Evolutionary conservation across 23 tunicate species (phyloP).

Genomic region (Botrylloides violaceus): DNA sequence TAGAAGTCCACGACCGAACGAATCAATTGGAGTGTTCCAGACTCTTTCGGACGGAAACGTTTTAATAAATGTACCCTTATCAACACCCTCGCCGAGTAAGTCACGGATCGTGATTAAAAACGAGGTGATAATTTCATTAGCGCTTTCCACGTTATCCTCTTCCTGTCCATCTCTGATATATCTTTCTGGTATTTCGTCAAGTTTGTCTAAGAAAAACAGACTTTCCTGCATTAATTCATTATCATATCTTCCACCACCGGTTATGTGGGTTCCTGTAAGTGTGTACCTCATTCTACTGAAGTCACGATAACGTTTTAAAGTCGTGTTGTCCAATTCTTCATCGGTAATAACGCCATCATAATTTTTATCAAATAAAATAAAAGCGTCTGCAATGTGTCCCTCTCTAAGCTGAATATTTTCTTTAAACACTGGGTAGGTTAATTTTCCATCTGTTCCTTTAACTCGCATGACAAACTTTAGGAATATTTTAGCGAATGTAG

Average conservation of each 20-base stretch:
- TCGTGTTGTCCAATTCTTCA: slow-evolving; percentile 28
- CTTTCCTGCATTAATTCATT: not conserved
- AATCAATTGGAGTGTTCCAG: too few relatives aligned
- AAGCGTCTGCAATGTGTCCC: slow-evolving; percentile 30
- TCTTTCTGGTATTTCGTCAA: slow-evolving; percentile 12
- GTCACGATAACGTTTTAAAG: slow-evolving; percentile 14
- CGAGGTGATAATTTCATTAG: too few relatives aligned
- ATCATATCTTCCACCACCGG: slow-evolving; percentile 16
- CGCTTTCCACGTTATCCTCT: not conserved
- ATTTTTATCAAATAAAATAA: slow-evolving; percentile 40
- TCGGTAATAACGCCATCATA: slow-evolving; percentile 42
- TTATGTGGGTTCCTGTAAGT: not conserved
- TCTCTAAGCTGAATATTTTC: slow-evolving; percentile 7
- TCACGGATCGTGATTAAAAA: too few relatives aligned
- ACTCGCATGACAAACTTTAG: slow-evolving; percentile 22
- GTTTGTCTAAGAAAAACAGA: not conserved
- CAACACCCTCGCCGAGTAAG: not conserved
- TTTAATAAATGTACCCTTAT: not conserved
- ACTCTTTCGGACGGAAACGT: not conserved
- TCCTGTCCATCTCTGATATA: not conserved
- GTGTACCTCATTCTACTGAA: slow-evolving; percentile 24
- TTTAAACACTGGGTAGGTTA: slow-evolving; percentile 32
- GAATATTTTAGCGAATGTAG: slow-evolving; percentile 1
- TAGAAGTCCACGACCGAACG: not conserved
- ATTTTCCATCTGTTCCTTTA: slow-evolving; percentile 17